Conservation (phyloP, 1,140 invertebrate genomes). For the Druon quercuslanigerum region DNA sequence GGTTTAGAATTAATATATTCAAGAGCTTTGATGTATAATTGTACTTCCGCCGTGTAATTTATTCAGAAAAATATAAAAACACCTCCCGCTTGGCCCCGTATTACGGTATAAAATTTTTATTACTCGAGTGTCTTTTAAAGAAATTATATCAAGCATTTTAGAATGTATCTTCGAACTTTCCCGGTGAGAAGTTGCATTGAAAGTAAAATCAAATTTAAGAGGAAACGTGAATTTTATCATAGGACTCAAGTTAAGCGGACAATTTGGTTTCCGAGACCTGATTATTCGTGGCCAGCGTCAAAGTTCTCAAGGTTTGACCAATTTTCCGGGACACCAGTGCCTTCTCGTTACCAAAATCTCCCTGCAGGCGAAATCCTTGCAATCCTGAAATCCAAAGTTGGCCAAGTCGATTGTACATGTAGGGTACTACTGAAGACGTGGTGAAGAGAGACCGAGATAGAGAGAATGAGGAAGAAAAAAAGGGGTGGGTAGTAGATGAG, state of each 20-base stretch:
- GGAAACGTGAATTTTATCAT: neutral
- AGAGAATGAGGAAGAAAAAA: conserved; percentile 15
- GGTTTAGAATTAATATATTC: too few species aligned
- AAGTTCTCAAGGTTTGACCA: conserved; percentile 59
- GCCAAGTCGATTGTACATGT: neutral
- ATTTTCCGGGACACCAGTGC: conserved; percentile 52
- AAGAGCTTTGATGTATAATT: too few species aligned
- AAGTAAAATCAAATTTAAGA: conserved; percentile 7
- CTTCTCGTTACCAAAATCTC: conserved; percentile 49
- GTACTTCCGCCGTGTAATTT: too few species aligned
- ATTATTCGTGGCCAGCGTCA: conserved; percentile 50
- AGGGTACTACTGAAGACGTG: neutral
- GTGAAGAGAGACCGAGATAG: neutral
- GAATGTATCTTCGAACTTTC: too few species aligned
- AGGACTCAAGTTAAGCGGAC: conserved; percentile 35
- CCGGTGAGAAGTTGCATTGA: too few species aligned
- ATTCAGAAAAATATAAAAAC: too few species aligned
- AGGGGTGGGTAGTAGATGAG: conserved; percentile 25
- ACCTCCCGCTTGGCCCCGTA: too few species aligned
- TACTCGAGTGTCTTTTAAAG: too few species aligned
- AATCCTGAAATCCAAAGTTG: conserved; percentile 24
- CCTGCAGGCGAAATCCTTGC: neutral
- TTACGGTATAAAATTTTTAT: too few species aligned
- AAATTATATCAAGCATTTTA: too few species aligned
- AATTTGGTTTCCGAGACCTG: conserved; percentile 52